Conservation (phyloP, 2,797 vertebrate species). For the Phataginus tetradactyla region DNA sequence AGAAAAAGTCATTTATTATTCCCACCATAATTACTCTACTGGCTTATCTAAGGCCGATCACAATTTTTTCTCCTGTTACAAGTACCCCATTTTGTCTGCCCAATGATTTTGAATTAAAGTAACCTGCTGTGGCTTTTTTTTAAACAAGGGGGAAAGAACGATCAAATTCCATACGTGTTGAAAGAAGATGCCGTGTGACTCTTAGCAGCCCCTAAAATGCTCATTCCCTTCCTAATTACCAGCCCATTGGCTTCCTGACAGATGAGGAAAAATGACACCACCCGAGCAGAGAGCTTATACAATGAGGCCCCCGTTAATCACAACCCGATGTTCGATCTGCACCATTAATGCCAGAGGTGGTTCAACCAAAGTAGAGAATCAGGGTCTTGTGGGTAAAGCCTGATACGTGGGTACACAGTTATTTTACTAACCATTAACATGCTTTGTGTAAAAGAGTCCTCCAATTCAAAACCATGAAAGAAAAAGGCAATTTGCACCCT, state of each 20-base stretch:
- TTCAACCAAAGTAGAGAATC: constrained; percentile 66
- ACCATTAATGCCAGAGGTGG: constrained; percentile 62
- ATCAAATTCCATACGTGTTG: background rate
- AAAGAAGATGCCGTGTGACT: background rate
- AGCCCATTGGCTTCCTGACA: constrained; percentile 63
- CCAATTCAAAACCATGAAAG: constrained; percentile 15
- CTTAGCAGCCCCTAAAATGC: background rate
- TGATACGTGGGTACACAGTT: constrained; percentile 42
- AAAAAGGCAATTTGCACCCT: constrained; percentile 38
- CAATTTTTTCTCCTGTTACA: background rate
- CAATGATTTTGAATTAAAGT: constrained; percentile 64
- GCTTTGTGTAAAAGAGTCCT: background rate
- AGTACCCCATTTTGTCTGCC: constrained; percentile 41
- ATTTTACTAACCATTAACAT: constrained; percentile 65
- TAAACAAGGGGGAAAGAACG: background rate
- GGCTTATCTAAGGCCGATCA: constrained; percentile 1
- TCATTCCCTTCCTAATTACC: constrained; percentile 53
- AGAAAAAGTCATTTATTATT: constrained; percentile 43
- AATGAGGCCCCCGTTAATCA: constrained; percentile 76
- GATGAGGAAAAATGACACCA: constrained; percentile 52
- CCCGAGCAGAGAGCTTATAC: background rate
- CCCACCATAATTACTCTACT: constrained; percentile 12
- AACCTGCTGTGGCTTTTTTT: constrained; percentile 21
- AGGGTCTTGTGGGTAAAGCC: constrained; percentile 60
- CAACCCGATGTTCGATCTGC: constrained; percentile 70